Conservation (phyloP, 2,113 vertebrate species). For the Odontophorus gujanensis region DNA sequence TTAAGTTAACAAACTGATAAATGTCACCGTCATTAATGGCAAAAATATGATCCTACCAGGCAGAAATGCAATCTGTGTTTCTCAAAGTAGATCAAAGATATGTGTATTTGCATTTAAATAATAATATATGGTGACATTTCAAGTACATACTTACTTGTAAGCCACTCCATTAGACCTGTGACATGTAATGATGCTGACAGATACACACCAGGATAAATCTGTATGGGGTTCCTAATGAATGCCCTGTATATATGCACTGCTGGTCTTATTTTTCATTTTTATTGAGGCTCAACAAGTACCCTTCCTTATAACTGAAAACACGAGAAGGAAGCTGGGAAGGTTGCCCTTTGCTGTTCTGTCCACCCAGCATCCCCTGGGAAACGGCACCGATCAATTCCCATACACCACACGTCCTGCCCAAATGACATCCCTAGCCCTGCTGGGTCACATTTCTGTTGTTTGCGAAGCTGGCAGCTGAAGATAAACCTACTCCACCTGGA, state of each 20-base stretch:
- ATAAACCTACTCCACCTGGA: background rate
- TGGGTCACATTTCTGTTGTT: background rate
- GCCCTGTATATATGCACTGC: background rate
- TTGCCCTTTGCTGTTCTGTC: background rate
- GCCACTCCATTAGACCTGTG: background rate
- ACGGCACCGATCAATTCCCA: background rate
- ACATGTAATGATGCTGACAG: background rate
- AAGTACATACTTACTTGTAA: background rate
- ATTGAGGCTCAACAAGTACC: background rate
- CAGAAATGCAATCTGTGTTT: background rate
- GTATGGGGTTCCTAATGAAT: background rate
- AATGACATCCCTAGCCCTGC: background rate
- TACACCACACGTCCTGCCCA: accelerated
- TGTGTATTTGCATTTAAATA: background rate
- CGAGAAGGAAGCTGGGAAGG: background rate
- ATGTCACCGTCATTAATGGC: background rate
- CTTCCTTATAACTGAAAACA: background rate
- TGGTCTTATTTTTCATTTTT: background rate
- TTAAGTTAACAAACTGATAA: background rate
- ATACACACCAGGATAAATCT: background rate
- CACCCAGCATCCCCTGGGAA: background rate
- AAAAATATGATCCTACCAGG: background rate
- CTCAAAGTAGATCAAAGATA: background rate
- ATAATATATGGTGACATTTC: background rate
- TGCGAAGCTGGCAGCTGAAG: background rate